phyloP scores from a whole-genome alignment of 2,113 vertebrate genomes.

The Addax nasomaculatus region DNA sequence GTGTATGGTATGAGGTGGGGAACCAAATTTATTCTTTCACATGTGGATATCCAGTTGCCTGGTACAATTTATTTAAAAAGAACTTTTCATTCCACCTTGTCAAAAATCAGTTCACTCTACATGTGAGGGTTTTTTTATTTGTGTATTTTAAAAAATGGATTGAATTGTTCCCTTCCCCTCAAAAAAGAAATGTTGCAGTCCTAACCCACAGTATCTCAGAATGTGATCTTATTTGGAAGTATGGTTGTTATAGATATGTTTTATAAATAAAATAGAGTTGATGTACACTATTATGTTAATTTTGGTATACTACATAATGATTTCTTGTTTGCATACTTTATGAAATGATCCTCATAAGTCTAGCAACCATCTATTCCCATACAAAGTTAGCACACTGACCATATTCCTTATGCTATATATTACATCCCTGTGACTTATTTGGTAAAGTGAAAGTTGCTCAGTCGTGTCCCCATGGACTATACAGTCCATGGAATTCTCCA shows the following conservation, averaged over 20 bases:
- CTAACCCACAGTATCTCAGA: background rate
- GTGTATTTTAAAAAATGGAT: background rate
- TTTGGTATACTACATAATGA: background rate
- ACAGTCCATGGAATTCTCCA: background rate
- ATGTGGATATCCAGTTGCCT: background rate
- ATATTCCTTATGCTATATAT: background rate
- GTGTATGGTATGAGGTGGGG: background rate
- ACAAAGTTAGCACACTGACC: background rate
- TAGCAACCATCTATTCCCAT: background rate
- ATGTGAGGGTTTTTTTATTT: background rate
- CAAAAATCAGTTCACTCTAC: slow-evolving; percentile 1
- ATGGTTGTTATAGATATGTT: background rate
- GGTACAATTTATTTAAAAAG: background rate
- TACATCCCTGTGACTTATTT: background rate
- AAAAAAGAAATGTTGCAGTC: background rate
- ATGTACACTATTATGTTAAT: background rate
- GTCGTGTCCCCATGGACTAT: background rate
- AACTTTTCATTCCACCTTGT: background rate
- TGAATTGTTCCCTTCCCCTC: background rate
- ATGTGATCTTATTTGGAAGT: background rate
- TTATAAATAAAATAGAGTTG: background rate
- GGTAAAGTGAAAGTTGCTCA: background rate
- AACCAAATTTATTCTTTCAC: background rate
- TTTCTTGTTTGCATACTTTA: background rate
- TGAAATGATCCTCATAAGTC: background rate